These are phyloP conservation scores for Enteromius trimaculatus DNA, from an alignment of 2,797 vertebrate genomes.

Conservation along the genomic window DNA sequence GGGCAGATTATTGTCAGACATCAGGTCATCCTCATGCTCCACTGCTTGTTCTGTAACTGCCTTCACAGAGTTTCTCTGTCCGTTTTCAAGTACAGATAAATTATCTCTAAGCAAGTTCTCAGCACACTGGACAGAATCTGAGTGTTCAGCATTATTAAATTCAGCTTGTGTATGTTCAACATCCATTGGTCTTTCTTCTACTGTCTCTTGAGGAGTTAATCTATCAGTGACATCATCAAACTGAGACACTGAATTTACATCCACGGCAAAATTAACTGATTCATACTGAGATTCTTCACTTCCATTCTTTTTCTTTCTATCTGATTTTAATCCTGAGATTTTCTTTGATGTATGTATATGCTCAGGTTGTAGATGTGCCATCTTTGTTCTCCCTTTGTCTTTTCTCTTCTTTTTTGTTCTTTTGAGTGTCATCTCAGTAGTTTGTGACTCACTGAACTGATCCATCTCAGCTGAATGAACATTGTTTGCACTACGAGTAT, in stretches of 20 bases:
- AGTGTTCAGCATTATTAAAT: neutral
- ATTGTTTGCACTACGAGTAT: neutral
- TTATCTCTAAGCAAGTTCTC: neutral
- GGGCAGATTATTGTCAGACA: neutral
- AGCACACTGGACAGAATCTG: neutral
- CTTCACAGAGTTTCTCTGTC: neutral
- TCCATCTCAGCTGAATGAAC: neutral
- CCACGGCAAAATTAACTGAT: neutral
- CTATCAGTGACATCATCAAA: neutral
- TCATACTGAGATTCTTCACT: neutral
- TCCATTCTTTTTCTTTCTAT: constrained; percentile 28
- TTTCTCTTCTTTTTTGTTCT: constrained; percentile 25
- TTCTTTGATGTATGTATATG: neutral
- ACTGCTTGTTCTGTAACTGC: neutral
- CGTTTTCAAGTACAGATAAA: constrained; percentile 15
- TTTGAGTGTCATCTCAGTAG: neutral
- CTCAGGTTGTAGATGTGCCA: neutral
- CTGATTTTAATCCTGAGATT: neutral
- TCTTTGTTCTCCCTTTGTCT: constrained; percentile 48
- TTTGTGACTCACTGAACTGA: neutral
- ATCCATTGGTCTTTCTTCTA: neutral
- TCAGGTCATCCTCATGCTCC: neutral
- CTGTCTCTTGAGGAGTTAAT: neutral
- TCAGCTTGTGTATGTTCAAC: neutral
- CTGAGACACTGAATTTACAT: neutral